Conservation (phyloP, 2,797 vertebrate species). For the Parauchenoglanis ngamensis region DNA sequence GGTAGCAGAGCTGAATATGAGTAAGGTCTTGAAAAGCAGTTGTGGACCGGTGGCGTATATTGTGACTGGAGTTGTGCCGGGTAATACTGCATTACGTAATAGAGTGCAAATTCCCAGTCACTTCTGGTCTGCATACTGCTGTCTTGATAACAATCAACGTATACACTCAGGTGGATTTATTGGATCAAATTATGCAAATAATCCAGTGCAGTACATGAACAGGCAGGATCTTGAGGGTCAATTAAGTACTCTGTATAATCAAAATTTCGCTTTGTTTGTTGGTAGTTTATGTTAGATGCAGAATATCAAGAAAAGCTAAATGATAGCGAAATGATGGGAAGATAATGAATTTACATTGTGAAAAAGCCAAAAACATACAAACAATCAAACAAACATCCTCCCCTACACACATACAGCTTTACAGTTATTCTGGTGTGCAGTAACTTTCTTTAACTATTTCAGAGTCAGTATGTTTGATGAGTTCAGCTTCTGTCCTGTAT, state of each 20-base stretch:
- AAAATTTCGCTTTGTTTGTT: neutral
- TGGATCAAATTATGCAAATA: neutral
- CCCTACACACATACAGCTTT: too few relatives aligned
- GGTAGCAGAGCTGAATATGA: fast-evolving
- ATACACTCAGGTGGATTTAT: fast-evolving
- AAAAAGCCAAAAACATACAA: too few relatives aligned
- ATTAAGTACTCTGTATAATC: neutral
- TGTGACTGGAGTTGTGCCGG: conserved; percentile 30
- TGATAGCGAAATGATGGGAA: too few relatives aligned
- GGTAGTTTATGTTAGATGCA: neutral
- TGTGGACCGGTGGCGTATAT: neutral
- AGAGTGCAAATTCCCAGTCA: conserved; percentile 18
- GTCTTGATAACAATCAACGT: neutral
- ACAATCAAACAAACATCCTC: too few relatives aligned
- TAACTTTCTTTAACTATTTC: too few relatives aligned
- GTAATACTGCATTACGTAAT: fast-evolving
- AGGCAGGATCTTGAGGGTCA: neutral
- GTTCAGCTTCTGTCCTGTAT: too few relatives aligned
- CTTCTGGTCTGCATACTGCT: conserved; percentile 44
- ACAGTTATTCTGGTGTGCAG: too few relatives aligned
- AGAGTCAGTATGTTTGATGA: too few relatives aligned
- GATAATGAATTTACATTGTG: too few relatives aligned
- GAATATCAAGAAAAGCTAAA: too few relatives aligned
- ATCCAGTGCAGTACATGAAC: fast-evolving
- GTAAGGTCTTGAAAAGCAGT: fast-evolving